Conservation (phyloP, 2,797 vertebrate genomes). For the Falco concolor region DNA sequence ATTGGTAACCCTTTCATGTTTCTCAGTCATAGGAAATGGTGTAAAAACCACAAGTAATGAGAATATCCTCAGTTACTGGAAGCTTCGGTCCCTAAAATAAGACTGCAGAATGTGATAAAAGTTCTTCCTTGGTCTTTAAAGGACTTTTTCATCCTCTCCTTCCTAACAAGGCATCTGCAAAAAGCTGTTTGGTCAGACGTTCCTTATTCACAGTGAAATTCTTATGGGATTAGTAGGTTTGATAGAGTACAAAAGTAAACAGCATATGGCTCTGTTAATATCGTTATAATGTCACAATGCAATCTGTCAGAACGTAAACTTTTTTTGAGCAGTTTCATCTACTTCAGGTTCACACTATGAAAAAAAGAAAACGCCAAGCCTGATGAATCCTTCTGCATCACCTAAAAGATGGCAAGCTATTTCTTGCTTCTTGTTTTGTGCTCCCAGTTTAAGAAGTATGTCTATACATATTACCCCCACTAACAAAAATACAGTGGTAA, state of each 20-base stretch:
- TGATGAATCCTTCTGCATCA: not conserved
- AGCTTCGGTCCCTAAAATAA: not conserved
- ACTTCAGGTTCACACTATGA: not conserved
- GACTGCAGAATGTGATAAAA: not conserved
- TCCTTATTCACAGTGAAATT: slow-evolving; percentile 7
- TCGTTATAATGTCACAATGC: not conserved
- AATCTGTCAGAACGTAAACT: slow-evolving; percentile 34
- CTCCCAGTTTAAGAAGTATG: not conserved
- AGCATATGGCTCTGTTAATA: slow-evolving; percentile 46
- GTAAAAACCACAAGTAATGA: not conserved
- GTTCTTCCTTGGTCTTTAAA: not conserved
- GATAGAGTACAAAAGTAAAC: slow-evolving; percentile 18
- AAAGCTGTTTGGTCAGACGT: not conserved
- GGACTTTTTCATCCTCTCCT: not conserved
- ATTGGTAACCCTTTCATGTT: not conserved
- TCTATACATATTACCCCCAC: not conserved
- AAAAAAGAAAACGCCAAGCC: not conserved
- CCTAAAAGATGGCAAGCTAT: not conserved
- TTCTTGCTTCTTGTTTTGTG: not conserved
- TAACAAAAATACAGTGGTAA: slow-evolving; percentile 1
- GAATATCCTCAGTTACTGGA: not conserved
- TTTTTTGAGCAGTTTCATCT: not conserved
- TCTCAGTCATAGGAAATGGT: not conserved
- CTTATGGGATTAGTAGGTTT: slow-evolving; percentile 21
- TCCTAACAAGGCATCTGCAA: not conserved